Conservation (phyloP, 2,888 invertebrate genomes). For the Eurois occulta region DNA sequence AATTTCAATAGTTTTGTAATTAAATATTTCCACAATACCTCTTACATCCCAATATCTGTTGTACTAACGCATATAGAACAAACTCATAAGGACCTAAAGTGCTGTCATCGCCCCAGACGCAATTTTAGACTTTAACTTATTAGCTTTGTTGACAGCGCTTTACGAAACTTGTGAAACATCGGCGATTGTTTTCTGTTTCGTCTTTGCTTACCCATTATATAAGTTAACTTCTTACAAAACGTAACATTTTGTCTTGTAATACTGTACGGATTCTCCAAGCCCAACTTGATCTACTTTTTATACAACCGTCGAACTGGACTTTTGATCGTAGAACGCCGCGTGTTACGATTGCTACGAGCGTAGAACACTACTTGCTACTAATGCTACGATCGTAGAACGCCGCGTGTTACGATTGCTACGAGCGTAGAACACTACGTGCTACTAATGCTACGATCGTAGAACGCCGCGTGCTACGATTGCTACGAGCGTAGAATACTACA, state of each 20-base stretch:
- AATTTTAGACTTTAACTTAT: constrained; percentile 31
- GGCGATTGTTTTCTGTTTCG: constrained; percentile 32
- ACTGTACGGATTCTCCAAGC: neutral
- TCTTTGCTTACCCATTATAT: constrained; percentile 1
- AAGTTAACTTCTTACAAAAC: constrained; percentile 18
- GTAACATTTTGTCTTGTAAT: constrained; percentile 7
- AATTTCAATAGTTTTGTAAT: neutral
- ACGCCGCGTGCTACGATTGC: neutral
- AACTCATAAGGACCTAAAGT: constrained; percentile 35
- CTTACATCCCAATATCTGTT: constrained; percentile 19
- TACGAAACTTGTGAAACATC: constrained; percentile 43
- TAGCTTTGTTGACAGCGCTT: constrained; percentile 27
- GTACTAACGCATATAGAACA: constrained; percentile 2
- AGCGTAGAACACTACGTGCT: neutral
- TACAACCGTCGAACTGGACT: neutral
- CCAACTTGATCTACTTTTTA: neutral
- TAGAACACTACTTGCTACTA: neutral
- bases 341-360: neutral
- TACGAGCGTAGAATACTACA: neutral
- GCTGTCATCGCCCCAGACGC: constrained; percentile 12
- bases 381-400: neutral
- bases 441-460: neutral
- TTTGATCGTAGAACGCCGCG: neutral
- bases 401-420: neutral
- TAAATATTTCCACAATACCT: neutral